Evolutionary conservation across 2,888 invertebrate species (phyloP).

Genomic region (Tinea trinotella): DNA sequence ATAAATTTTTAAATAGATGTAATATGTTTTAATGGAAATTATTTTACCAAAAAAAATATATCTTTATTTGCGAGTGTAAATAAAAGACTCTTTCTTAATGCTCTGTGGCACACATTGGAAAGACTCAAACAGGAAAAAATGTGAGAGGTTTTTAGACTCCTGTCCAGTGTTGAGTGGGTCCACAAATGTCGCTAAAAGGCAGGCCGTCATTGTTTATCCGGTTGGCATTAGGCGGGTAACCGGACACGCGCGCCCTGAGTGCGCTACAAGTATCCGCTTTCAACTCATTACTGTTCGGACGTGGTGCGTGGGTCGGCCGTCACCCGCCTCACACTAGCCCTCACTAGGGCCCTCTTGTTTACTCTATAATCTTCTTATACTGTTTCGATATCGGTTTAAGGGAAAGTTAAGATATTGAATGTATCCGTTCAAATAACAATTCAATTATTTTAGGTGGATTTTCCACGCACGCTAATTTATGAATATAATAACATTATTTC

Average conservation of each 20-base stretch:
- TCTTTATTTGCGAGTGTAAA: background rate
- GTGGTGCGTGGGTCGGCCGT: conserved; percentile 61
- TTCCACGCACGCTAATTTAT: background rate
- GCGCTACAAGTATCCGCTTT: conserved; percentile 73
- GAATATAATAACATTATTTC: no score
- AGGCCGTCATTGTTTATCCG: conserved; percentile 73
- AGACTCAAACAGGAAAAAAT: conserved; percentile 60
- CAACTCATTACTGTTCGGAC: conserved; percentile 71
- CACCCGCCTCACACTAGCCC: conserved; percentile 24
- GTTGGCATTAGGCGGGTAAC: conserved; percentile 72
- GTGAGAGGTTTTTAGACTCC: conserved; percentile 66
- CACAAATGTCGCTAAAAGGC: conserved; percentile 73
- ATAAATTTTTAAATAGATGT: no score
- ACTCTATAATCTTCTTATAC: background rate
- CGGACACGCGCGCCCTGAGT: conserved; percentile 71
- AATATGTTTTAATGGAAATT: no score
- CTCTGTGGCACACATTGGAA: conserved; percentile 43
- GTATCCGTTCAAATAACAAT: background rate
- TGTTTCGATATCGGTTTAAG: background rate
- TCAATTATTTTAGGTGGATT: background rate
- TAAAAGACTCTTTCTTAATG: background rate
- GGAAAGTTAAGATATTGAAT: background rate
- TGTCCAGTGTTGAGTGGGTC: conserved; percentile 69
- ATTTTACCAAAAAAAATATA: conserved; percentile 1
- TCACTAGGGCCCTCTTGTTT: background rate